Evolutionary conservation across 2,797 vertebrate genomes (phyloP).

Genomic region (Clamator glandarius): DNA sequence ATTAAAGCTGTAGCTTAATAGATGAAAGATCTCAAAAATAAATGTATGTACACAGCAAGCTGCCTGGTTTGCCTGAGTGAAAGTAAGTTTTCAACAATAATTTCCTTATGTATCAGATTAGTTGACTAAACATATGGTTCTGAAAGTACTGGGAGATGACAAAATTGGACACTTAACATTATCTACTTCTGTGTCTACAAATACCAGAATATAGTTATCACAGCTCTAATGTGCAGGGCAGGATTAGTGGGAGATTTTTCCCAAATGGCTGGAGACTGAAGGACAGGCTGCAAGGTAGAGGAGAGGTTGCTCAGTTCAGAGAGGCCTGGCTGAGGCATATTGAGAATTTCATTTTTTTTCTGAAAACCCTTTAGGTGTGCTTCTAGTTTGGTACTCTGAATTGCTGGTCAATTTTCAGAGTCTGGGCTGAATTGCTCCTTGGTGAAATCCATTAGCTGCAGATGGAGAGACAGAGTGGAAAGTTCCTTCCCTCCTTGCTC

Average conservation of each 20-base stretch:
- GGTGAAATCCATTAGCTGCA: not conserved
- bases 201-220: not conserved
- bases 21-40: slow-evolving; percentile 50
- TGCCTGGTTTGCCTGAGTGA: not conserved
- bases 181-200: not conserved
- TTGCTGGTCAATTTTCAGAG: not conserved
- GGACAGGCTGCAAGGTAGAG: not conserved
- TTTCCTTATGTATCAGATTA: not conserved
- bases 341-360: not conserved
- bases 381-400: not conserved
- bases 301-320: not conserved
- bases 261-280: not conserved
- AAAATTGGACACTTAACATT: not conserved
- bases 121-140: not conserved
- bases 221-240: not conserved
- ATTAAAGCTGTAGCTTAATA: slow-evolving; percentile 54
- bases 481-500: slow-evolving; percentile 13
- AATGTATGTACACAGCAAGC: not conserved
- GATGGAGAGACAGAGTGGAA: not conserved
- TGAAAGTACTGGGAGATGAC: not conserved
- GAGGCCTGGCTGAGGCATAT: not conserved
- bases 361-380: not conserved
- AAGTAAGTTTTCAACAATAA: not conserved
- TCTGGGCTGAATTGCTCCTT: not conserved
- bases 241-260: not conserved